A percentile compares a stretch with the other conserved stretches of the same genome.
These are phyloP conservation scores for Megalops atlanticus DNA, from an alignment of 2,113 vertebrate species.

Conservation along the genomic window DNA sequence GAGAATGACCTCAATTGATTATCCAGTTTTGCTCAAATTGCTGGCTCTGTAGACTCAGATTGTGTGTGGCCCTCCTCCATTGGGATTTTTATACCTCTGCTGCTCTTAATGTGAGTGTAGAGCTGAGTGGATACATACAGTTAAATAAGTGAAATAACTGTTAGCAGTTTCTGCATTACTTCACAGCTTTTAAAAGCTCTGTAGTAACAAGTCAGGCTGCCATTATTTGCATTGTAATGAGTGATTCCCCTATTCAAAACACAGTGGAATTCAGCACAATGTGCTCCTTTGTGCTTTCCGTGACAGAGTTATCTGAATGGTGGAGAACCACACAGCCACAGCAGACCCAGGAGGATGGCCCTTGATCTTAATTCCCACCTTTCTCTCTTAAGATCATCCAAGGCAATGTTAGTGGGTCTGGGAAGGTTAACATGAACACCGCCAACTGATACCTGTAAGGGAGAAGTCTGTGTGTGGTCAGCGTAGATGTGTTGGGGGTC, in stretches of 20 bases:
- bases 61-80: conserved; percentile 10
- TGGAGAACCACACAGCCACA: too few relatives aligned
- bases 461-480: too few relatives aligned
- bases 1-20: not conserved
- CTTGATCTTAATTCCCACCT: too few relatives aligned
- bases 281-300: too few relatives aligned
- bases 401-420: too few relatives aligned
- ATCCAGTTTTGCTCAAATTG: not conserved
- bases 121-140: not conserved
- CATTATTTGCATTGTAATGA: not conserved
- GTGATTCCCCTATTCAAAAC: not conserved
- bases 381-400: too few relatives aligned
- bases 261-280: not conserved
- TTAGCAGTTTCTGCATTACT: not conserved
- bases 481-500: too few relatives aligned
- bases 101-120: not conserved
- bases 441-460: too few relatives aligned
- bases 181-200: not conserved
- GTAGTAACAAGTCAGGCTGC: not conserved
- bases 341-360: too few relatives aligned
- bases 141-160: not conserved
- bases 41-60: not conserved
- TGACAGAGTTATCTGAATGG: too few relatives aligned
- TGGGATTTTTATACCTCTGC: not conserved
- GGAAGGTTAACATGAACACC: too few relatives aligned